Evolutionary conservation across 2,797 vertebrate genomes (phyloP).

Genomic region (Acridotheres tristis): DNA sequence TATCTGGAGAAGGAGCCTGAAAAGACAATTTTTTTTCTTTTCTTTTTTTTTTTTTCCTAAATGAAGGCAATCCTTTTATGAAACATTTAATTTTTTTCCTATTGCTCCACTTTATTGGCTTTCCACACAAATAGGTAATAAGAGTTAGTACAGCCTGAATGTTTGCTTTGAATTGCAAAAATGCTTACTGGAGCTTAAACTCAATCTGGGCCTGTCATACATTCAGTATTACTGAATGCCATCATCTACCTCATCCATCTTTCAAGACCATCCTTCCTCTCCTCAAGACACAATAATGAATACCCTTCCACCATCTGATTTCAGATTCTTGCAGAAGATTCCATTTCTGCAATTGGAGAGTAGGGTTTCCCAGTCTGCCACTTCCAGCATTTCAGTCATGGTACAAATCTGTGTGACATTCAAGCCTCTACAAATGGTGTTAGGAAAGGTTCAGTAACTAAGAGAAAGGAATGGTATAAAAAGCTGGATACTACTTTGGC

Average conservation of each 20-base stretch:
- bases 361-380: neutral
- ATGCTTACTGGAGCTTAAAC: neutral
- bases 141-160: neutral
- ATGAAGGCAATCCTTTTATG: neutral
- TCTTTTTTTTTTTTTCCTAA: neutral
- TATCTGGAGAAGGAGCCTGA: constrained; percentile 92
- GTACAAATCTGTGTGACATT: neutral
- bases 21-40: neutral
- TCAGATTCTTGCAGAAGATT: neutral
- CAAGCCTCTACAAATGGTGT: neutral
- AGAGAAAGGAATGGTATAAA: neutral
- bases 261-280: neutral
- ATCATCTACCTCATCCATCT: neutral
- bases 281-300: neutral
- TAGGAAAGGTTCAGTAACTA: neutral
- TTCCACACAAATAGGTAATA: neutral
- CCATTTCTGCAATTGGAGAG: neutral
- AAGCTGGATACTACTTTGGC: neutral
- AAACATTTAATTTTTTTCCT: neutral
- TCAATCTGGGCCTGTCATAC: neutral
- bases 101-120: neutral
- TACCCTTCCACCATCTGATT: neutral
- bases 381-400: neutral
- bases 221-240: fast-evolving
- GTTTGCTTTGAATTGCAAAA: neutral